These are phyloP conservation scores for Simalia tracyae DNA, from an alignment of 2,797 vertebrate species.

Conservation along the genomic window DNA sequence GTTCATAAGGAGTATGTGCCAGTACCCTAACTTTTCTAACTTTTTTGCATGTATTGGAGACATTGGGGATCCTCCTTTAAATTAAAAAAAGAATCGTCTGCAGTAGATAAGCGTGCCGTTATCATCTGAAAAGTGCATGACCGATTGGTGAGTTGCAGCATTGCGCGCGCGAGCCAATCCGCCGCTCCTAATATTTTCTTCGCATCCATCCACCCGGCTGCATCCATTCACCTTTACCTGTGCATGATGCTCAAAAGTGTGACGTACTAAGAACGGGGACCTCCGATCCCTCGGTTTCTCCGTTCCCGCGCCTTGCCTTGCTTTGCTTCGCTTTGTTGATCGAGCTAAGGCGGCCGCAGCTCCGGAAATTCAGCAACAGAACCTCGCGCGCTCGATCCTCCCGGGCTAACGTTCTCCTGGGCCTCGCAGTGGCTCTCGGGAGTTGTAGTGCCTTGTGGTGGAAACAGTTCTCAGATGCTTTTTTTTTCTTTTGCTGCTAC, in stretches of 20 bases:
- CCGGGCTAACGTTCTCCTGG: conserved; percentile 13
- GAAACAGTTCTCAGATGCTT: neutral
- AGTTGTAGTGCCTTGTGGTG: conserved; percentile 33
- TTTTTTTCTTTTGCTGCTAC: neutral
- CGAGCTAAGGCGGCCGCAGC: neutral
- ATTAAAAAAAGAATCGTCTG: neutral
- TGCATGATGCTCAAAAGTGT: conserved; percentile 54
- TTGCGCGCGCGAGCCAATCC: neutral
- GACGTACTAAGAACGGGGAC: neutral
- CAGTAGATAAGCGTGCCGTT: neutral
- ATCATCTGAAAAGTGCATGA: neutral
- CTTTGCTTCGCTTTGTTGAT: neutral
- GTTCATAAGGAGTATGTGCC: neutral
- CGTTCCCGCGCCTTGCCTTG: neutral
- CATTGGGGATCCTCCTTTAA: neutral
- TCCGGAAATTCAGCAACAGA: conserved; percentile 14
- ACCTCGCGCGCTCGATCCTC: conserved; percentile 31
- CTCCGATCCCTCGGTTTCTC: neutral
- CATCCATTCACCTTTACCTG: conserved; percentile 57
- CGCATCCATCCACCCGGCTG: neutral
- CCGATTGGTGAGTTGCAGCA: neutral
- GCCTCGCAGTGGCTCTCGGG: conserved; percentile 26
- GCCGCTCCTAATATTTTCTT: neutral
- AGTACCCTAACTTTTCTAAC: neutral
- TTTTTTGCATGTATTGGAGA: neutral